Evolutionary conservation across 2,797 vertebrate genomes (phyloP), one percentile per base, ranked within the genome.

Genomic region (Bovichtus diacanthus): DNA sequence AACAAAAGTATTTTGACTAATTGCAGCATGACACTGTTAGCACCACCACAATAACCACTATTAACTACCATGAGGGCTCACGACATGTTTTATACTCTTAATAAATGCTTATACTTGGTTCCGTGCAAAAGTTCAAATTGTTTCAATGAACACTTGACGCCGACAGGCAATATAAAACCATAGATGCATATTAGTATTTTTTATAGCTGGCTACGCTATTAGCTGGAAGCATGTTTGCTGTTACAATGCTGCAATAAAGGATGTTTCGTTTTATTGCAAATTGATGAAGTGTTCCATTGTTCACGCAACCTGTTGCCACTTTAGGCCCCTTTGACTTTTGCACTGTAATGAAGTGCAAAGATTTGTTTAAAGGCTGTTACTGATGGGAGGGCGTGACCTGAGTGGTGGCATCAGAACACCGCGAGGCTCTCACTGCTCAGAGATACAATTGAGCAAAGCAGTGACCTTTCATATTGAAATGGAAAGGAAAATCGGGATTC

Each of bases 51-150:
- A 49, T 41, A 82, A 84, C 86, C 86, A 78, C 63, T 41, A 77
- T 85, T 85, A 75, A 79, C 72, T 13, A 43, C 79, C 38, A 74
- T 31, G 74, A 80, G 69, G 75, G 80, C 72, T 83, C 47, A 43
- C 86, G 88, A 86, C 82, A 86, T 49, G 82, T 85, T 91, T 90
- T 87, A 88, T 63, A 38, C 60, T 2, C 47, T 68, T n/a, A 81
- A 89, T 88, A 89, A 90, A 90, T 53, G 47, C 43, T 59, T 54
- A 53, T 60, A 61, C 69, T 76, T 12, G 1, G 27, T 72, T 82
- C 47, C 60, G 39, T 89, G 87, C 85, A 80, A 81, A 83, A 59
- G 70, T 44, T 81, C 16, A 70, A 80, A 84, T 51, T 59, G 67
- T 78, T 80, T 85, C 46, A 85, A 70, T 81, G 54, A 54, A 54